Evolutionary conservation across 1,140 invertebrate species (phyloP), one percentile per base, ranked within the genome.

Genomic region (Chlorops oryzae): DNA sequence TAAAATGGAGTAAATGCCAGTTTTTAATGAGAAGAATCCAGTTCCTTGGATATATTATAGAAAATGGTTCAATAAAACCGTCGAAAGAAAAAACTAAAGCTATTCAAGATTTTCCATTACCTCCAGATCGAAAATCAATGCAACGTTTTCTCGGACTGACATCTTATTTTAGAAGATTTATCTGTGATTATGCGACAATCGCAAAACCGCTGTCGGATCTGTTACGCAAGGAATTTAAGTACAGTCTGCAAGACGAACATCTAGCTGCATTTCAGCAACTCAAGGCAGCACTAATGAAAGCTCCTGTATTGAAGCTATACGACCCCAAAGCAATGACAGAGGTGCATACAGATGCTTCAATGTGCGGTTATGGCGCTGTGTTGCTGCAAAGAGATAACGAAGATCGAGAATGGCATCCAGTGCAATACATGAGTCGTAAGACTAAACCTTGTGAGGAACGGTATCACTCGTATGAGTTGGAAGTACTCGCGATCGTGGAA

Each of bases 341-440:
- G 69, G 45, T 15, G 71, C 67, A 72, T 47, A 70, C 65, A 0
- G 66, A 69, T 58, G 65, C 64, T 1, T 63, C 57, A 50, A 32
- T 23, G 23, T 32, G 56, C 6, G 62, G 59, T 3, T 65, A 63
- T 41, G 60, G 61, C 18, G 62, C 63, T 13, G 49, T 70, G 0
- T 23, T 72, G 13, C 50, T 65, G 9, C 68, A 74, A 57, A 63
- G 48, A 45, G 47, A 51, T 34, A 20, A n/a, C 5, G 15, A 50
- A 7, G 25, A 37, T 20, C 5, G 22, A 5, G 12, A 24, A 7
- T 37, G 43, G 6, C 40, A 44, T 23, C 32, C 50, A 38, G 23
- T 59, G 10, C 27, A 20, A 27, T 59, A 54, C 23, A 52, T 48
- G 22, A 56, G 53, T 34, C 21, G 38, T 25, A 48, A 46, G 28